Evolutionary conservation across 2,797 vertebrate species (phyloP), one percentile per base, ranked within the genome.

Genomic region (Gallinago nigripennis): DNA sequence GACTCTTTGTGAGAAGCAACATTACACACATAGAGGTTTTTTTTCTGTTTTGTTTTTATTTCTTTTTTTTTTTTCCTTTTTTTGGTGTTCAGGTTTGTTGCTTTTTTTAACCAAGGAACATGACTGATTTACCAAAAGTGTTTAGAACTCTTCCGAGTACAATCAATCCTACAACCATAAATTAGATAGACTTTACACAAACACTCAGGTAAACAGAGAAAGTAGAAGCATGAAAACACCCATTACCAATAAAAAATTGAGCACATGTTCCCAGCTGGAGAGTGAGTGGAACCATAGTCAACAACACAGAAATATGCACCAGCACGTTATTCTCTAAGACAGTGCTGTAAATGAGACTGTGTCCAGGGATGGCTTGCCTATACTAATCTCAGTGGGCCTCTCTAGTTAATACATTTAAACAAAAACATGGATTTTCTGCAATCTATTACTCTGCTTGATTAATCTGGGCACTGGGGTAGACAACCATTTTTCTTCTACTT

Each of bases 241-340:
- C 31, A 83, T 77, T 92, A 76, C 68, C 39, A 51, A 83, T 92
- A 92, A 95, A 94, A 94, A 96, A 91, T 46, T 84, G 89, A 94
- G 82, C 66, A 84, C 28, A 9, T 90, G 90, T 82, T 97, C 73
- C 84, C 92, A 79, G 50, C 80, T 88, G 90, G 91, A 97, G 95
- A 94, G 93, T 84, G 86, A 97, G 83, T 64, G 15, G 96, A 97
- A 89, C 91, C 81, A 70, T n/a, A 95, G 94, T 97, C 96, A 97
- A 94, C 90, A 97, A 84, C 76, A 87, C 20, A 95, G 95, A 94
- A 95, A 97, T 97, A 97, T 97, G 97, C 92, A 0, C 76, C 86
- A 28, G 70, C 96, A 96, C 31, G 61, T 88, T 39, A 69, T 82
- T 95, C 90, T 97, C 97, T 63, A 95, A 96, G 95, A 96, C 88